Percentiles rank a stretch among this genome's conserved stretches.
These are phyloP conservation scores for Melitaea cinxia DNA, from an alignment of 1,140 invertebrate genomes.

Conservation along the genomic window DNA sequence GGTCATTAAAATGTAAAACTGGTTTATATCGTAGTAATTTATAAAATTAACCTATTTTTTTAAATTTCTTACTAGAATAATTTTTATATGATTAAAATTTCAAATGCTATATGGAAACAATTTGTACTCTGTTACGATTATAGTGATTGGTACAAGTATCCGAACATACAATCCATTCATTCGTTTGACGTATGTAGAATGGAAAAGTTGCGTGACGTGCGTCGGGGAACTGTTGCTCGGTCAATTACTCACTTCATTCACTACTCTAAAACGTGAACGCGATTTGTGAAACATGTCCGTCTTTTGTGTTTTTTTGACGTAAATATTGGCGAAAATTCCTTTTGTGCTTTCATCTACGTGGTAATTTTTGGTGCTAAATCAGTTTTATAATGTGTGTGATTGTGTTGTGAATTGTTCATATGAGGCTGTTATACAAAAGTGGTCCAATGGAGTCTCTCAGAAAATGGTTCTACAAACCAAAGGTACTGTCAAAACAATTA, in stretches of 20 bases:
- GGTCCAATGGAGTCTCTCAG: slow-evolving; percentile 92
- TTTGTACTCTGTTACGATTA: neutral
- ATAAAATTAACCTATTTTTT: too few relatives aligned
- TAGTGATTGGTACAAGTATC: slow-evolving; percentile 15
- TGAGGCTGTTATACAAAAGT: slow-evolving; percentile 81
- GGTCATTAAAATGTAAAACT: too few relatives aligned
- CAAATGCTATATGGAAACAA: too few relatives aligned
- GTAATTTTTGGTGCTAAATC: slow-evolving; percentile 70
- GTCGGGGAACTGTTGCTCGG: slow-evolving; percentile 24
- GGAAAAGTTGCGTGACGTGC: slow-evolving; percentile 36
- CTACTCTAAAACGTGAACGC: slow-evolving; percentile 58
- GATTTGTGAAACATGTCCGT: slow-evolving; percentile 76
- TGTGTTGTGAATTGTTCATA: slow-evolving; percentile 75
- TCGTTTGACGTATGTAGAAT: slow-evolving; percentile 32
- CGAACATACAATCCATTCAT: slow-evolving; percentile 17
- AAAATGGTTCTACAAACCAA: slow-evolving; percentile 96
- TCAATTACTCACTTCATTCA: slow-evolving; percentile 51
- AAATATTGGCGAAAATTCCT: slow-evolving; percentile 72
- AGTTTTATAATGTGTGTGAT: slow-evolving; percentile 76
- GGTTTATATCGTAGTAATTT: too few relatives aligned
- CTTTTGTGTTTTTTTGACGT: slow-evolving; percentile 79
- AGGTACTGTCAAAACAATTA: slow-evolving; percentile 84
- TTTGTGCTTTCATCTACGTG: slow-evolving; percentile 53
- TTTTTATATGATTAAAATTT: too few relatives aligned
- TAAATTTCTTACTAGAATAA: neutral